phyloP scores from a whole-genome alignment of 2,113 vertebrate genomes.

The Clarias magur region DNA sequence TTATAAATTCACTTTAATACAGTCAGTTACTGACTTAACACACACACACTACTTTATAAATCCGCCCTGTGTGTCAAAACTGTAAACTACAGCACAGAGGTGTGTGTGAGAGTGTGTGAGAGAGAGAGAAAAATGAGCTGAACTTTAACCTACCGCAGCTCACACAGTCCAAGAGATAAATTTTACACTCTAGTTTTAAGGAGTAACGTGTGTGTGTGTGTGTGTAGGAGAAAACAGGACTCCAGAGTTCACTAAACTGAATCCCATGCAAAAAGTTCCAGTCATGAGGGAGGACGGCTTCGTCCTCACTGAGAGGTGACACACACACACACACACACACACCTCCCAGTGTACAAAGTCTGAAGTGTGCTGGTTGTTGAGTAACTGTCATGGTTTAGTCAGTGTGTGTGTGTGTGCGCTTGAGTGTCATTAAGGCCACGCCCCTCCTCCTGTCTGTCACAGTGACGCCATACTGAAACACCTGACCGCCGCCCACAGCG shows the following conservation, averaged over 20 bases:
- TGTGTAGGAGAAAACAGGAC: constrained; percentile 65
- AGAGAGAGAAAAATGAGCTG: neutral
- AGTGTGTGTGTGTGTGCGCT: neutral
- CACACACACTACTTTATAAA: neutral
- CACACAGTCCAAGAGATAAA: neutral
- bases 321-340: neutral
- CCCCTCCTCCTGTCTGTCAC: neutral
- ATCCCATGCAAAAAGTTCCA: constrained; percentile 75
- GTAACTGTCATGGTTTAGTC: neutral
- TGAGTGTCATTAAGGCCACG: neutral
- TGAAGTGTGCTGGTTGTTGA: neutral
- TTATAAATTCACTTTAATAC: neutral
- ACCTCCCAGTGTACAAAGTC: neutral
- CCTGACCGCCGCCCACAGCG: constrained; percentile 57
- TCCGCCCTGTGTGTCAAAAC: neutral
- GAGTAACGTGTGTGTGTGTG: neutral
- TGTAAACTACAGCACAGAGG: neutral
- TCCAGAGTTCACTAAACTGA: constrained; percentile 67
- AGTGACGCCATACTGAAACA: constrained; percentile 78
- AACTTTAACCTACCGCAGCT: neutral
- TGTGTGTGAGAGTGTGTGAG: neutral
- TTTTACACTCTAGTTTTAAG: too few relatives aligned
- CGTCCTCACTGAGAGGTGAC: constrained; percentile 74
- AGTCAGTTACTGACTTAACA: neutral
- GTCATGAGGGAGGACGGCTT: constrained; percentile 70